Evolutionary conservation across 2,797 vertebrate genomes (phyloP).

Genomic region (Thalassophryne amazonica): DNA sequence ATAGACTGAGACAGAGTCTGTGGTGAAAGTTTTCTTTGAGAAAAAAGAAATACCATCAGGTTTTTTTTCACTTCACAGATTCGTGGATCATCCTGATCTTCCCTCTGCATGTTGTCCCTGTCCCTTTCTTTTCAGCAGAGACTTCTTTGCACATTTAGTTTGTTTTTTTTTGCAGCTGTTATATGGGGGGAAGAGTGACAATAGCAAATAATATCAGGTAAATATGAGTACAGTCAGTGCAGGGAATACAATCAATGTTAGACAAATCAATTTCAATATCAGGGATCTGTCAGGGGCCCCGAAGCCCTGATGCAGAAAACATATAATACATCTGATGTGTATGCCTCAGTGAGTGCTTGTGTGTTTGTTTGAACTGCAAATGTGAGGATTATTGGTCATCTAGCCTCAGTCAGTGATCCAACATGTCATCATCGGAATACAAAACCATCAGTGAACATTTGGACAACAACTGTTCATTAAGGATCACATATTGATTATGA

Average conservation of each 20-base stretch:
- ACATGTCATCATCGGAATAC: slow-evolving; percentile 1
- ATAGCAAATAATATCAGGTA: slow-evolving; percentile 31
- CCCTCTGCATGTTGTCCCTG: not conserved
- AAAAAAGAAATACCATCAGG: slow-evolving; percentile 41
- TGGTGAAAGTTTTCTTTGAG: slow-evolving; percentile 57
- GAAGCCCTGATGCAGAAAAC: slow-evolving; percentile 10
- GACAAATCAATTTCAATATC: slow-evolving; percentile 64
- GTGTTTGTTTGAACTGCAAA: slow-evolving; percentile 24
- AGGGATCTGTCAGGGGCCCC: slow-evolving; percentile 32
- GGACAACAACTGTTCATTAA: too few relatives aligned
- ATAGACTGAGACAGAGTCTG: slow-evolving; percentile 55
- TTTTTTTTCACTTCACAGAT: slow-evolving; percentile 45
- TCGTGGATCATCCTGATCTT: slow-evolving; percentile 49
- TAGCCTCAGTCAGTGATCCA: slow-evolving; percentile 8
- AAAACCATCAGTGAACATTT: too few relatives aligned
- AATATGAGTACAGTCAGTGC: slow-evolving; percentile 31
- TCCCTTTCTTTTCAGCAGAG: not conserved
- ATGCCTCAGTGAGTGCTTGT: not conserved
- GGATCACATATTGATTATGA: too few relatives aligned
- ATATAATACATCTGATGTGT: slow-evolving; percentile 14
- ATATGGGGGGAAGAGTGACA: slow-evolving; percentile 17
- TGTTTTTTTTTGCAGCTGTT: slow-evolving; percentile 12
- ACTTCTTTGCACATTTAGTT: slow-evolving; percentile 36
- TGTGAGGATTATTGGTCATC: slow-evolving; percentile 29
- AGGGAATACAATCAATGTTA: slow-evolving; percentile 46